Conservation (phyloP, 2,888 invertebrate species). For the Sympetrum striolatum region DNA sequence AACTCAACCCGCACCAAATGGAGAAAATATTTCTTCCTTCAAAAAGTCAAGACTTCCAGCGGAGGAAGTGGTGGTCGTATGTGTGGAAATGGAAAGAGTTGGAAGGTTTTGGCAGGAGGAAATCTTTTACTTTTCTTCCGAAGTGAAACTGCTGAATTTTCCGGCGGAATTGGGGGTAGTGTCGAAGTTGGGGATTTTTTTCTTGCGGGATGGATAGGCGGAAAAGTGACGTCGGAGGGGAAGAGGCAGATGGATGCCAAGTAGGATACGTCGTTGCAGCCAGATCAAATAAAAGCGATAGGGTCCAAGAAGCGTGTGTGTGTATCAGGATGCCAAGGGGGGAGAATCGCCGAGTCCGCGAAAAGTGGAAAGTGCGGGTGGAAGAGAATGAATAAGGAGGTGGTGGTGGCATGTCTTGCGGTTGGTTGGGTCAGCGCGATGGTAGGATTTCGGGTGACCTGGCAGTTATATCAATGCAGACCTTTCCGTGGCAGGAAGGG, state of each 20-base stretch:
- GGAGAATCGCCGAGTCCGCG: conserved; percentile 46
- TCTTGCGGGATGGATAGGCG: not conserved
- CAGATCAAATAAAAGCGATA: not conserved
- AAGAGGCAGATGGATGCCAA: not conserved
- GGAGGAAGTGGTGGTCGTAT: not conserved
- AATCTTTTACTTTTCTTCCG: not conserved
- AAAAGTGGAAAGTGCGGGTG: not conserved
- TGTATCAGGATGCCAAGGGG: conserved; percentile 55
- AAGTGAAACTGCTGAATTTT: not conserved
- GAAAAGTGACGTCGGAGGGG: not conserved
- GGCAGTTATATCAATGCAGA: conserved; percentile 21
- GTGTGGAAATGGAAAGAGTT: not conserved
- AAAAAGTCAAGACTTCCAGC: not conserved
- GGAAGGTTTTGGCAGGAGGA: not conserved
- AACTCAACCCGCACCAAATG: not conserved
- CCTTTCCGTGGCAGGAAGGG: not conserved
- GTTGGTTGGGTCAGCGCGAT: conserved; percentile 48
- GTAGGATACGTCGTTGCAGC: not conserved
- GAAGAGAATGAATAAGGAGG: not conserved
- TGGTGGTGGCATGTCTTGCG: conserved; percentile 51
- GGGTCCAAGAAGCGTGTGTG: conserved; percentile 46
- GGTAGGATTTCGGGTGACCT: not conserved
- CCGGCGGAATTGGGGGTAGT: not conserved
- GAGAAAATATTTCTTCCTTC: not conserved
- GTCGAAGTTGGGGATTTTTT: not conserved